These are phyloP conservation scores for Sprattus sprattus DNA, from an alignment of 2,113 vertebrate genomes.

Conservation along the genomic window DNA sequence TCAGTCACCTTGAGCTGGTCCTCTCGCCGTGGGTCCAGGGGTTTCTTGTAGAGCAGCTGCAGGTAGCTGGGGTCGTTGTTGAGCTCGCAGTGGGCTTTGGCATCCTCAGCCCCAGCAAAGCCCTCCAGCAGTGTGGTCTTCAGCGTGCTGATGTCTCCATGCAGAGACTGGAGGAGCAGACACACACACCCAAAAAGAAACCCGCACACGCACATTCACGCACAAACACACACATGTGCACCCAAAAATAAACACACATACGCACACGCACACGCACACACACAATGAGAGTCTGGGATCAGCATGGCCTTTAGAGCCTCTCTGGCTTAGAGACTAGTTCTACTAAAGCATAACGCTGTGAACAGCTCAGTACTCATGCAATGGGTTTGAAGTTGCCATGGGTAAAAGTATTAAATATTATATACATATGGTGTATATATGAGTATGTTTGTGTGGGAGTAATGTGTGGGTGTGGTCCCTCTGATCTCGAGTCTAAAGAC, in stretches of 20 bases:
- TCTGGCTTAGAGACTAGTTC: too few relatives aligned
- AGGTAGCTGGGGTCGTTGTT: conserved; percentile 79
- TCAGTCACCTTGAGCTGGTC: conserved; percentile 86
- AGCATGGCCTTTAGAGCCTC: too few relatives aligned
- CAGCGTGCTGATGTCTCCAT: conserved; percentile 86
- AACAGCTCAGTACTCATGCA: too few relatives aligned
- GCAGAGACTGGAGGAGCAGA: conserved; percentile 78
- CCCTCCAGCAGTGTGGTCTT: conserved; percentile 91
- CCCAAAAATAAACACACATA: background rate
- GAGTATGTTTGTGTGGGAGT: background rate
- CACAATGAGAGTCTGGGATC: too few relatives aligned
- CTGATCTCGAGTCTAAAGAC: too few relatives aligned
- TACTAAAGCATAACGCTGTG: too few relatives aligned
- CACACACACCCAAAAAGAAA: too few relatives aligned
- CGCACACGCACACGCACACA: background rate
- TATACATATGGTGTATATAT: too few relatives aligned
- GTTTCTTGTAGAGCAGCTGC: conserved; percentile 88
- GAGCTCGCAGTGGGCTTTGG: conserved; percentile 79
- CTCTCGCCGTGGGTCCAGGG: conserved; percentile 90
- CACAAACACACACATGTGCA: background rate
- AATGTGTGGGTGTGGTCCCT: too few relatives aligned
- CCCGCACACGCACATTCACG: background rate
- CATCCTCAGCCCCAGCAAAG: conserved; percentile 89
- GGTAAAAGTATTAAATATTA: too few relatives aligned
- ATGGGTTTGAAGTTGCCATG: too few relatives aligned